phyloP scores from a whole-genome alignment of 2,888 invertebrate species.

The Pterostichus niger region DNA sequence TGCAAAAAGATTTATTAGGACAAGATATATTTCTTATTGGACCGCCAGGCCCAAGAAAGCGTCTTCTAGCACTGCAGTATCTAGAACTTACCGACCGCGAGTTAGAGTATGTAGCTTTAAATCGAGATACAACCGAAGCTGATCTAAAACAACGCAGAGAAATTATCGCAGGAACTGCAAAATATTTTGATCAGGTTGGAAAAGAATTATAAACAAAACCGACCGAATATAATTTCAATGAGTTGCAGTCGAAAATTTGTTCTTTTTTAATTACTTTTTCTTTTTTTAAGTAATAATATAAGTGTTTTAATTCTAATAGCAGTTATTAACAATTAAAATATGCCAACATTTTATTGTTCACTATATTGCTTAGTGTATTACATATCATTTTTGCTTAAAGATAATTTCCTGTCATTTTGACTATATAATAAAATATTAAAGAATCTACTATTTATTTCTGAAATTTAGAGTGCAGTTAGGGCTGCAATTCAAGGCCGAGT shows the following conservation, averaged over 20 bases:
- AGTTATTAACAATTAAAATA: too few species aligned
- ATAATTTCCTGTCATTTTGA: too few species aligned
- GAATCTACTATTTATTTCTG: slow-evolving; percentile 52
- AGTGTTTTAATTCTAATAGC: too few species aligned
- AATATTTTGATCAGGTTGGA: slow-evolving; percentile 93
- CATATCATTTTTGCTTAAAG: too few species aligned
- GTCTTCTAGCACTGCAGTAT: slow-evolving; percentile 92
- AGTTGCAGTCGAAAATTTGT: too few species aligned
- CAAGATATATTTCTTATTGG: slow-evolving; percentile 98
- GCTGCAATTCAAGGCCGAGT: slow-evolving; percentile 94
- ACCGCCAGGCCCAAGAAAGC: slow-evolving; percentile 90
- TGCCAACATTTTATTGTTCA: too few species aligned
- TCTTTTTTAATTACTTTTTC: too few species aligned
- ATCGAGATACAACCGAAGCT: slow-evolving; percentile 97
- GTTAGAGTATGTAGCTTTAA: slow-evolving; percentile 95
- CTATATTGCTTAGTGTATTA: slow-evolving; percentile 4
- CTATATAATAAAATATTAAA: too few species aligned
- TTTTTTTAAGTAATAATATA: too few species aligned
- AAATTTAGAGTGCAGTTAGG: slow-evolving; percentile 90
- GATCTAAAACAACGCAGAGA: slow-evolving; percentile 97
- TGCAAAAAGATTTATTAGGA: slow-evolving; percentile 94
- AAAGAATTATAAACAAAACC: background rate
- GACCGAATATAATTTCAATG: too few species aligned
- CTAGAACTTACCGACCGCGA: slow-evolving; percentile 94
- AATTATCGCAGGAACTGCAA: slow-evolving; percentile 91